Conservation (phyloP, 2,797 vertebrate genomes). For the Rhinophrynus dorsalis region DNA sequence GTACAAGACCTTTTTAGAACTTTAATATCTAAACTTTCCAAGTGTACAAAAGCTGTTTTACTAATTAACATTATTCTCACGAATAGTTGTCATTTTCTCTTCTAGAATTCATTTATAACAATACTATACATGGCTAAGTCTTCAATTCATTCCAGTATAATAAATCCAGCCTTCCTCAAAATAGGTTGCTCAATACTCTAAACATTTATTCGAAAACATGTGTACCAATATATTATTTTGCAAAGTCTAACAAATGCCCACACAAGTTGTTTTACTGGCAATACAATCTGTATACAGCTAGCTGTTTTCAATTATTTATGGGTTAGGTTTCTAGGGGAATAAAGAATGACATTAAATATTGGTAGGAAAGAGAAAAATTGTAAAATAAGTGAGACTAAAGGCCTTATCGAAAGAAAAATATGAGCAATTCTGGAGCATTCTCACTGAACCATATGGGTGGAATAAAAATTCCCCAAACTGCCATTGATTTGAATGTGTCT, state of each 20-base stretch:
- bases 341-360: neutral
- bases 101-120: neutral
- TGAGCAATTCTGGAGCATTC: too few species aligned
- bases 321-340: neutral
- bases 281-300: neutral
- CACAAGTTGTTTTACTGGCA: neutral
- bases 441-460: too few species aligned
- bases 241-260: neutral
- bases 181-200: neutral
- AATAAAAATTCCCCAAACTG: too few species aligned
- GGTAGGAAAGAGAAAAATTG: neutral
- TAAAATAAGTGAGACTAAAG: neutral
- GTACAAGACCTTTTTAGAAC: constrained; percentile 19
- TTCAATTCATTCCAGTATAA: neutral
- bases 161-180: neutral
- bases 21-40: constrained; percentile 2
- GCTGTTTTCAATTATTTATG: neutral
- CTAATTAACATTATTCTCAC: constrained; percentile 23
- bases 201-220: neutral
- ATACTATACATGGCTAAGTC: constrained; percentile 6
- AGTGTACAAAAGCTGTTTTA: neutral
- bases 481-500: too few species aligned
- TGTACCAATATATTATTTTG: neutral
- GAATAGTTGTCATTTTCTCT: neutral
- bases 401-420: neutral